These are phyloP conservation scores for Lepus europaeus DNA, from an alignment of 2,113 vertebrate species.

Conservation along the genomic window DNA sequence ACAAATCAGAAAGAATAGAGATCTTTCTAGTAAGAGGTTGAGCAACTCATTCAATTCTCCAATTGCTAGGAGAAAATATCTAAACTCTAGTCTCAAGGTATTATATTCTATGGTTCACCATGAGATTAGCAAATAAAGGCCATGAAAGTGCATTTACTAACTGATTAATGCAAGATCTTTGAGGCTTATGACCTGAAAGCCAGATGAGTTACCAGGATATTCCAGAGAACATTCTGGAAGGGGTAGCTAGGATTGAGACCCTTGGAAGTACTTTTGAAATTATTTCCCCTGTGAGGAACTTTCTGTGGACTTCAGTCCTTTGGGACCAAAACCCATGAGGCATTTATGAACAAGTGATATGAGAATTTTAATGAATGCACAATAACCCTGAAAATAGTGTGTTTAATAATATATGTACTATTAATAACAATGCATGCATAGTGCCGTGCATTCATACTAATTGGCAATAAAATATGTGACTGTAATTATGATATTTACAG, in stretches of 20 bases:
- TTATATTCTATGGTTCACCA: neutral
- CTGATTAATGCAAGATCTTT: neutral
- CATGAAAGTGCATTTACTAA: neutral
- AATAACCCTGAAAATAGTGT: conserved; percentile 77
- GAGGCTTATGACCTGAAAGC: neutral
- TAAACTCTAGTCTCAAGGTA: conserved; percentile 36
- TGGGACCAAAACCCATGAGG: conserved; percentile 39
- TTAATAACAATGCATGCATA: conserved; percentile 77
- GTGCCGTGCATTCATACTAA: conserved; percentile 74
- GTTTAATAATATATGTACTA: conserved; percentile 74
- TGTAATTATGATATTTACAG: conserved; percentile 69
- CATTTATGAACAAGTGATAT: conserved; percentile 59
- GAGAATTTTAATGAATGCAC: conserved; percentile 70
- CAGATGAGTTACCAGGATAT: neutral
- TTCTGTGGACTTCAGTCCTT: conserved; percentile 40
- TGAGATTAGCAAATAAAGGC: neutral
- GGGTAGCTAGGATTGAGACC: neutral
- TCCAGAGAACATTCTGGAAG: conserved; percentile 36
- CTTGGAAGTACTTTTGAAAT: conserved; percentile 13
- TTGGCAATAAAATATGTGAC: conserved; percentile 70
- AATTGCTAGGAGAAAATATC: neutral
- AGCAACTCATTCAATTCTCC: neutral
- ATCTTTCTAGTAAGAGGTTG: neutral
- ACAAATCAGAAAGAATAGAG: neutral
- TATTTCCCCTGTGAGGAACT: conserved; percentile 28